phyloP scores from a whole-genome alignment of 2,888 invertebrate genomes.

The Drosophila setosimentum region DNA sequence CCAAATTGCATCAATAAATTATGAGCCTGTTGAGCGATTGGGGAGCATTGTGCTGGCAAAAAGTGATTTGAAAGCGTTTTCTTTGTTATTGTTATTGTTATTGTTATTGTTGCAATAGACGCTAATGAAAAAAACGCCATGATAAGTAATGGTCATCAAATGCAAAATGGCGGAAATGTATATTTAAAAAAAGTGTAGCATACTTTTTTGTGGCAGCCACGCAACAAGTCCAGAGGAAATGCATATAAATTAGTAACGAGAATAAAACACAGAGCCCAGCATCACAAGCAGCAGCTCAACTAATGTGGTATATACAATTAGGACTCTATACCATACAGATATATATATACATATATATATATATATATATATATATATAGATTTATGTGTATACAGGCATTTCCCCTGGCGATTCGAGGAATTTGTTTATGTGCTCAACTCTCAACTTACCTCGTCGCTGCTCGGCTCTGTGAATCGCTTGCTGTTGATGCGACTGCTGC shows the following conservation, averaged over 20 bases:
- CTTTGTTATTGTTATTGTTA: conserved; percentile 3
- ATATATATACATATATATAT: not conserved
- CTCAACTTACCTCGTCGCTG: conserved; percentile 69
- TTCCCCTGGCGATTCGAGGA: conserved; percentile 19
- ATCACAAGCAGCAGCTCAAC: conserved; percentile 28
- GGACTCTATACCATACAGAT: conserved; percentile 26
- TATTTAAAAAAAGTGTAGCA: conserved; percentile 40
- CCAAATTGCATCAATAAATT: conserved; percentile 66
- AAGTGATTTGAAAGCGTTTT: conserved; percentile 33
- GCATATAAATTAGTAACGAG: conserved; percentile 1
- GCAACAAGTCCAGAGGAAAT: conserved; percentile 56
- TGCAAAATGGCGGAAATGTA: conserved; percentile 5
- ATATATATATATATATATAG: conserved; percentile 11
- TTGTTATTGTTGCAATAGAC: conserved; percentile 14
- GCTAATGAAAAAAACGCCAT: conserved; percentile 55
- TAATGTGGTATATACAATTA: conserved; percentile 42
- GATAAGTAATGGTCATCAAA: conserved; percentile 28
- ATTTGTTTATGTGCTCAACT: conserved; percentile 4
- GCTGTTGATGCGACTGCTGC: conserved; percentile 79
- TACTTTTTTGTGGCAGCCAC: conserved; percentile 41
- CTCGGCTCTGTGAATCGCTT: conserved; percentile 74
- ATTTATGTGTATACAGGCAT: conserved; percentile 40
- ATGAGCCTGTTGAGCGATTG: conserved; percentile 70
- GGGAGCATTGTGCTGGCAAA: conserved; percentile 22
- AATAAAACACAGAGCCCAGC: conserved; percentile 3